Conservation (phyloP, 92 coral and sea anemone species). For the Porites lobata region DNA sequence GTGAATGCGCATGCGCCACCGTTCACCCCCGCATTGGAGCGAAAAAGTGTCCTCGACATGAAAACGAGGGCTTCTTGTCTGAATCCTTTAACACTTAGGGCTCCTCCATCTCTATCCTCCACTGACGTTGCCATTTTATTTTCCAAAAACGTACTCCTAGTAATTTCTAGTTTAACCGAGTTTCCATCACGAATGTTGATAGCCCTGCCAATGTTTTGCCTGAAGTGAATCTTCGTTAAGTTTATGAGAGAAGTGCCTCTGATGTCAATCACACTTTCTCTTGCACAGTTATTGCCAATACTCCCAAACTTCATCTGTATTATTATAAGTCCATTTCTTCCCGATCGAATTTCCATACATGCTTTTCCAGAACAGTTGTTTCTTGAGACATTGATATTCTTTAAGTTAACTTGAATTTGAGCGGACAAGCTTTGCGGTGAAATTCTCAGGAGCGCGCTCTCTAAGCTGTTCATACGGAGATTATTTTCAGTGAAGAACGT, state of each 20-base stretch:
- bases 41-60: constrained; percentile 27
- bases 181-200: constrained; percentile 7
- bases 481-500: constrained; percentile 17
- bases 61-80: constrained; percentile 1
- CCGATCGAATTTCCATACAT: constrained; percentile 23
- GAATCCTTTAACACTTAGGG: constrained; percentile 22
- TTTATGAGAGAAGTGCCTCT: not conserved
- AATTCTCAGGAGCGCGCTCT: not conserved
- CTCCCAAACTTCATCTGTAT: constrained; percentile 1
- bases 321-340: not conserved
- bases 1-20: constrained; percentile 36
- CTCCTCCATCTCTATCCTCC: constrained; percentile 11
- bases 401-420: constrained; percentile 8
- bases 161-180: not conserved
- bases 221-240: not conserved
- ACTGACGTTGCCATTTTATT: not conserved
- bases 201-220: constrained; percentile 15
- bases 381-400: not conserved
- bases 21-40: constrained; percentile 6
- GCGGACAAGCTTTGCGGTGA: not conserved
- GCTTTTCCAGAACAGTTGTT: constrained; percentile 15
- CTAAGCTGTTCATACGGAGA: not conserved
- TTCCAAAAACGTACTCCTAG: not conserved
- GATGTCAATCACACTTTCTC: constrained; percentile 10
- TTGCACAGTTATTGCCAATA: constrained; percentile 14